Conservation (phyloP, 1,140 invertebrate genomes). For the Gyrodactylus bullatarudis region DNA sequence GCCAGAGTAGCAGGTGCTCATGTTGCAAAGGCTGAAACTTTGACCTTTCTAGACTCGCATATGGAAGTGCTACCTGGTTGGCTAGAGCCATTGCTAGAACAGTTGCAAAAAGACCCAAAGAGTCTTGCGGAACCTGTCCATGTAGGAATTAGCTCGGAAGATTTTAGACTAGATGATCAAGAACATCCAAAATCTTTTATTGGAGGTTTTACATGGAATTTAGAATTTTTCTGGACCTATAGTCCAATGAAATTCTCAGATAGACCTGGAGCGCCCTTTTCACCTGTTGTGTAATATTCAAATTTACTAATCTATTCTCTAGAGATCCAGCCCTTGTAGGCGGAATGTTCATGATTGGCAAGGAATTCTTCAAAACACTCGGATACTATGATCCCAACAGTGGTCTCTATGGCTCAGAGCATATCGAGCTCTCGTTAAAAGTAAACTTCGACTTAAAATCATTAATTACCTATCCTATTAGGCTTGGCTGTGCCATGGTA, state of each 20-base stretch:
- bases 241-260: no score
- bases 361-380: neutral
- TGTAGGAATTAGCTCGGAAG: neutral
- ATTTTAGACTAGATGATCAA: neutral
- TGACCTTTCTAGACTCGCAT: conserved; percentile 55
- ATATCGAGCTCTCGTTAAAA: neutral
- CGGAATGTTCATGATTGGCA: neutral
- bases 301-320: no score
- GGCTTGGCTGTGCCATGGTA: no score
- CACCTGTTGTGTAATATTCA: no score
- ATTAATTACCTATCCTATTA: no score
- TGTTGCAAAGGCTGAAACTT: conserved; percentile 36
- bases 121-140: neutral
- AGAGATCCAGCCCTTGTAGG: neutral
- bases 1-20: conserved; percentile 43
- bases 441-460: neutral
- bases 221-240: neutral
- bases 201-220: neutral
- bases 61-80: conserved; percentile 50
- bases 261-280: no score
- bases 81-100: conserved; percentile 44
- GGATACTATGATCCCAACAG: neutral
- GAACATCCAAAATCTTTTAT: neutral
- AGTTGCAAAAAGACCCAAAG: neutral
- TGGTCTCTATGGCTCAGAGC: neutral